Conservation (phyloP, 2,797 vertebrate species). For the Astyanax mexicanus region DNA sequence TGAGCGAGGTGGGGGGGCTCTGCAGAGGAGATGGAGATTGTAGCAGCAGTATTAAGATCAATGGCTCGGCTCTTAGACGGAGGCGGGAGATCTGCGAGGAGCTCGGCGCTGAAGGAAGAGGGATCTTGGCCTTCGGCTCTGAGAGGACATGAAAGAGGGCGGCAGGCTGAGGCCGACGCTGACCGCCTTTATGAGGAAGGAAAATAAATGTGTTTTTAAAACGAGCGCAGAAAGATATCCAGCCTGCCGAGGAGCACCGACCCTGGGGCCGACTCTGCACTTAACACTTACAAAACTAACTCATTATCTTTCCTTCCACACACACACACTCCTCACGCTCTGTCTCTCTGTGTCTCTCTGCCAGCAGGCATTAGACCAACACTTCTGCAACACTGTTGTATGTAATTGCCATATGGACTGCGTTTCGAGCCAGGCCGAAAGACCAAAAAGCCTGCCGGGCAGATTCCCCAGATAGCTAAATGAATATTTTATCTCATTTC, state of each 20-base stretch:
- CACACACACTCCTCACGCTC: slow-evolving; percentile 74
- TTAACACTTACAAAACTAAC: slow-evolving; percentile 82
- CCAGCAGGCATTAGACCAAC: slow-evolving; percentile 83
- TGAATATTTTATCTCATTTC: slow-evolving; percentile 87
- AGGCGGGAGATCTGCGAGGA: neutral
- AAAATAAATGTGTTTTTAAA: slow-evolving; percentile 73
- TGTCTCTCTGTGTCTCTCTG: slow-evolving; percentile 58
- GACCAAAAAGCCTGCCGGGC: slow-evolving; percentile 79
- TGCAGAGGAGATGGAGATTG: neutral
- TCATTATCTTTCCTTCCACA: slow-evolving; percentile 80
- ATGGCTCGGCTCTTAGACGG: neutral
- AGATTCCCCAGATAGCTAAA: slow-evolving; percentile 84
- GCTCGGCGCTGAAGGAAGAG: neutral
- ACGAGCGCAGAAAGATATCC: slow-evolving; percentile 74
- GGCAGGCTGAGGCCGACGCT: slow-evolving; percentile 57
- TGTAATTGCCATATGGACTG: slow-evolving; percentile 84
- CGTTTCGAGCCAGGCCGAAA: slow-evolving; percentile 80
- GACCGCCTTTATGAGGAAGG: neutral
- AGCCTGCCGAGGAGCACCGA: slow-evolving; percentile 69
- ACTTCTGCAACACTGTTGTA: slow-evolving; percentile 80
- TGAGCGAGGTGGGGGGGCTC: neutral
- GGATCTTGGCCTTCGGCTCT: neutral
- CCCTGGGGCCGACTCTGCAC: slow-evolving; percentile 76
- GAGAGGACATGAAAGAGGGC: slow-evolving; percentile 25
- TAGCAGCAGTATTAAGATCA: neutral